Conservation (phyloP, 2,113 vertebrate species). For the Montifringilla adamsi region DNA sequence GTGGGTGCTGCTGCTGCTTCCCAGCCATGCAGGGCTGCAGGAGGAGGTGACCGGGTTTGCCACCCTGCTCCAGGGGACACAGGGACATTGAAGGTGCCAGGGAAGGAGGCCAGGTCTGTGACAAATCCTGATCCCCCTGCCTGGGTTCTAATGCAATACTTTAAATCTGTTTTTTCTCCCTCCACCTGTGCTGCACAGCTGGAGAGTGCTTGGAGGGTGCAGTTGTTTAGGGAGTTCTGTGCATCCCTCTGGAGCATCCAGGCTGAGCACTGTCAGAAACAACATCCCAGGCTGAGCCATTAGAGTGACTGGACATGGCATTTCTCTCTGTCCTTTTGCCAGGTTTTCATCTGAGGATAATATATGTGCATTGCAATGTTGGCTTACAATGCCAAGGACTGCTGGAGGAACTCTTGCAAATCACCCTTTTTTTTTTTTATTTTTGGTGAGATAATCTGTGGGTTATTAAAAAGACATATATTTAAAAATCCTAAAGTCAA, state of each 20-base stretch:
- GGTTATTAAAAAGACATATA: constrained; percentile 58
- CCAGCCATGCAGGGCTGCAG: accelerated
- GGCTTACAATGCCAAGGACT: constrained; percentile 1
- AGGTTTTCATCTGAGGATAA: constrained; percentile 20
- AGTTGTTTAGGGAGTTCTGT: neutral
- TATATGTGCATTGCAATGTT: neutral
- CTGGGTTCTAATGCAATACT: neutral
- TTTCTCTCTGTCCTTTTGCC: constrained; percentile 32
- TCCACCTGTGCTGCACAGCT: neutral
- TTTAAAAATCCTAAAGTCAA: constrained; percentile 65
- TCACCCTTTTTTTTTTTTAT: neutral
- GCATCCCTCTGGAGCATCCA: neutral
- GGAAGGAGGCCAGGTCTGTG: neutral
- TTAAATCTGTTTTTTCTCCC: neutral
- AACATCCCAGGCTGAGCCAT: neutral
- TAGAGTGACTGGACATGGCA: neutral
- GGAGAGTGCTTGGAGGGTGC: neutral
- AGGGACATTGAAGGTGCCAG: neutral
- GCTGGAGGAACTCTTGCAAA: constrained; percentile 20
- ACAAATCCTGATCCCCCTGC: neutral
- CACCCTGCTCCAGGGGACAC: neutral
- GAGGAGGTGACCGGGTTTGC: neutral
- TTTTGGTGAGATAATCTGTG: constrained; percentile 39
- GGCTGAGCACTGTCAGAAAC: neutral
- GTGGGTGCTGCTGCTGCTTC: neutral